A percentile compares a stretch with the other conserved stretches of the same genome.
These are phyloP conservation scores for Nymphalis c-album DNA, from an alignment of 2,888 invertebrate species.

Conservation along the genomic window DNA sequence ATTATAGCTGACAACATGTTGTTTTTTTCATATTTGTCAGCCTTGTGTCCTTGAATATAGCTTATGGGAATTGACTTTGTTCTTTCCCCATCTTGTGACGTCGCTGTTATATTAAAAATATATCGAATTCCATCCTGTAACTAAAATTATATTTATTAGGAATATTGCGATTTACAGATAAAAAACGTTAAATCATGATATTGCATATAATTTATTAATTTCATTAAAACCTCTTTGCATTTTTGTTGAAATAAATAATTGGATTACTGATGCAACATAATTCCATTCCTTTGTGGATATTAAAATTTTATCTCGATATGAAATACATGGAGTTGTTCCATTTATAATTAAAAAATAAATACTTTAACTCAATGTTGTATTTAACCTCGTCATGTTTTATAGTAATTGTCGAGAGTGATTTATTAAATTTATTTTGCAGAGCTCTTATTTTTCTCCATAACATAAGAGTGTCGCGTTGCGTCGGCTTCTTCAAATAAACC, in stretches of 20 bases:
- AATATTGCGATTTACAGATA: background rate
- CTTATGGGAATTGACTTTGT: slow-evolving; percentile 53
- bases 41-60: slow-evolving; percentile 50
- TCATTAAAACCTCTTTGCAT: too few relatives aligned
- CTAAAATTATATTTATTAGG: slow-evolving; percentile 42
- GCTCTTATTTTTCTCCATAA: slow-evolving; percentile 55
- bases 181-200: too few relatives aligned
- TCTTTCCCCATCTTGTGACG: slow-evolving; percentile 29
- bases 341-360: background rate
- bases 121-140: slow-evolving; percentile 57
- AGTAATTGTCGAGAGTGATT: slow-evolving; percentile 32
- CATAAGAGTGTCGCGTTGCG: slow-evolving; percentile 53
- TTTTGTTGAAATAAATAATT: too few relatives aligned
- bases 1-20: slow-evolving; percentile 58
- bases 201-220: too few relatives aligned
- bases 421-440: slow-evolving; percentile 55
- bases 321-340: too few relatives aligned
- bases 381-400: background rate
- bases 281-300: too few relatives aligned
- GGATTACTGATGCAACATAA: too few relatives aligned
- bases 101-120: slow-evolving; percentile 54
- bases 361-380: background rate
- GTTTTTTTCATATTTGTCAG: slow-evolving; percentile 37
- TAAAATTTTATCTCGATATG: too few relatives aligned
- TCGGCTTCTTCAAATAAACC: slow-evolving; percentile 43